Conservation (phyloP, 2,888 invertebrate species). For the Tyria jacobaeae region DNA sequence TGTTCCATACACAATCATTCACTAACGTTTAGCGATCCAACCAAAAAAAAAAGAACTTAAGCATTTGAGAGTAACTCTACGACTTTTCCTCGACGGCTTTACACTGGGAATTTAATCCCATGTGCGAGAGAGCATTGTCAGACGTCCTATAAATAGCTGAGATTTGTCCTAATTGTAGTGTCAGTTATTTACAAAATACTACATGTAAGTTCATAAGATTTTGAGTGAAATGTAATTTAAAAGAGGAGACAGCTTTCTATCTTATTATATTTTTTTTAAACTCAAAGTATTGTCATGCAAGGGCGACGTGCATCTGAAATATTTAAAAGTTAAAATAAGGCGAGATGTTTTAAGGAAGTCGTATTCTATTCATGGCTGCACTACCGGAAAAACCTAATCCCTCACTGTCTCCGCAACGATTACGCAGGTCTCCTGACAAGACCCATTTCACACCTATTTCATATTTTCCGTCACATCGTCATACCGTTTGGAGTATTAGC, state of each 20-base stretch:
- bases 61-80: slow-evolving; percentile 29
- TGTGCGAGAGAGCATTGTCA: background rate
- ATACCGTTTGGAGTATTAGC: no score
- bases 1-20: slow-evolving; percentile 23
- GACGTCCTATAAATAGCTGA: background rate
- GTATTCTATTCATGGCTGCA: background rate
- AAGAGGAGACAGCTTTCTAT: no score
- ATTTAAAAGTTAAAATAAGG: background rate
- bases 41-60: slow-evolving; percentile 15
- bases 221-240: no score
- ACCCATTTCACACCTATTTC: background rate
- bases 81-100: slow-evolving; percentile 35
- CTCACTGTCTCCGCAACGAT: background rate
- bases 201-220: no score
- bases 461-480: background rate
- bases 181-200: background rate
- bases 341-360: background rate
- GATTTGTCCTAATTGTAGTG: background rate
- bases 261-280: background rate
- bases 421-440: no score
- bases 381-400: background rate
- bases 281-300: no score
- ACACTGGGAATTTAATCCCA: slow-evolving; percentile 30
- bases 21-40: slow-evolving; percentile 19
- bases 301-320: no score